Percentiles rank a stretch among this genome's conserved stretches.
Evolutionary conservation across 2,113 vertebrate genomes (phyloP).

Genomic region (Nothobranchius furzeri): DNA sequence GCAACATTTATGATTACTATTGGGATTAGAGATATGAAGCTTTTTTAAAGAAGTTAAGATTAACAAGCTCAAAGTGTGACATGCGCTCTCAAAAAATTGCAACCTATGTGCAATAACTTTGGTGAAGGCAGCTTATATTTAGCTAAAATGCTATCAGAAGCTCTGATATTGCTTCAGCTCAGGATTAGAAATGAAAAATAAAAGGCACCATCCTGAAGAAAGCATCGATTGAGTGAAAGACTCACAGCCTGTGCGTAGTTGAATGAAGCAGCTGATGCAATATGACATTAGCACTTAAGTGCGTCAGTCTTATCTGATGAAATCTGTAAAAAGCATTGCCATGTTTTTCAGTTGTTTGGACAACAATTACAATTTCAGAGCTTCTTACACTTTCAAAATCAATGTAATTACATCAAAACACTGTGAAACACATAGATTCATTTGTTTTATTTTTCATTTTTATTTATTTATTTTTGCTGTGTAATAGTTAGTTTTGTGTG

Average conservation of each 20-base stretch:
- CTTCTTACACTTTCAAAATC: neutral
- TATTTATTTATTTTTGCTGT: neutral
- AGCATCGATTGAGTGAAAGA: neutral
- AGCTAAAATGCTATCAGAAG: neutral
- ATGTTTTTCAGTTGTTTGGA: neutral
- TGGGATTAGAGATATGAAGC: neutral
- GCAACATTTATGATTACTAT: neutral
- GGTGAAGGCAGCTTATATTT: neutral
- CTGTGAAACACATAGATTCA: neutral
- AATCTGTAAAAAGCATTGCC: neutral
- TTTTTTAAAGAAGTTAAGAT: neutral
- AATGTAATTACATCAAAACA: neutral
- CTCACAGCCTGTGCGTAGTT: neutral
- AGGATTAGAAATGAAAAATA: neutral
- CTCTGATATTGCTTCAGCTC: neutral
- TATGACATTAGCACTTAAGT: neutral
- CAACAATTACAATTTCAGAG: neutral
- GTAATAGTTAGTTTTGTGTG: constrained; percentile 10
- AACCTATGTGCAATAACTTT: neutral
- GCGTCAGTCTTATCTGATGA: constrained; percentile 2
- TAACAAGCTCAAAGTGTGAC: neutral
- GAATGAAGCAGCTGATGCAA: constrained; percentile 8
- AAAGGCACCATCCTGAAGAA: neutral
- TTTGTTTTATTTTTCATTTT: neutral
- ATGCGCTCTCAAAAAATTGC: neutral